phyloP scores from a whole-genome alignment of 2,888 invertebrate species.

The Physocephala rufipes region DNA sequence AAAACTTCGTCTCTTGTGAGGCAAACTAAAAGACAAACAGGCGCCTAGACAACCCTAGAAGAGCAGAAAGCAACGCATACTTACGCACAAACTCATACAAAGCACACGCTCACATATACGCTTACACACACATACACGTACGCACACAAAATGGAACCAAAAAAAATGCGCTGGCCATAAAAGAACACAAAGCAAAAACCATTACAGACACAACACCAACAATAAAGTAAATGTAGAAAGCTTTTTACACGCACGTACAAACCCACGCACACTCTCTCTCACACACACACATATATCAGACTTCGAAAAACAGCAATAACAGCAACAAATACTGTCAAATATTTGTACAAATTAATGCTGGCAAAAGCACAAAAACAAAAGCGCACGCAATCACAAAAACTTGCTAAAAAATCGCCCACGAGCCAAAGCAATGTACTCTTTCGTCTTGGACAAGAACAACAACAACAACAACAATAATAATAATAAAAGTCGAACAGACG shows the following conservation, averaged over 20 bases:
- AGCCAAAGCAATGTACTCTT: conserved; percentile 29
- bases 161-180: not conserved
- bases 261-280: not conserved
- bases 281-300: conserved; percentile 17
- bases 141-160: not conserved
- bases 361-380: not conserved
- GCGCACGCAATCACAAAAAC: conserved; percentile 10
- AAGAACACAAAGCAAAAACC: not conserved
- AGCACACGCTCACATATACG: not conserved
- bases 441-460: too few relatives aligned
- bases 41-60: not conserved
- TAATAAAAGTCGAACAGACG: not conserved
- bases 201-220: not conserved
- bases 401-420: not conserved
- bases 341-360: conserved; percentile 19
- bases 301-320: too few relatives aligned
- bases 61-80: conserved; percentile 9
- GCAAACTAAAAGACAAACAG: not conserved
- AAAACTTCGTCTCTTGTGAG: too few relatives aligned
- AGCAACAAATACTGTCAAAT: conserved; percentile 5
- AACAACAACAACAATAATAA: not conserved
- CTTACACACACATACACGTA: not conserved
- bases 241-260: not conserved
- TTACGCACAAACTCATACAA: not conserved
- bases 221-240: too few relatives aligned